Evolutionary conservation across 2,113 vertebrate species (phyloP), one percentile per base, ranked within the genome.

Genomic region (Psittacara wagleri): DNA sequence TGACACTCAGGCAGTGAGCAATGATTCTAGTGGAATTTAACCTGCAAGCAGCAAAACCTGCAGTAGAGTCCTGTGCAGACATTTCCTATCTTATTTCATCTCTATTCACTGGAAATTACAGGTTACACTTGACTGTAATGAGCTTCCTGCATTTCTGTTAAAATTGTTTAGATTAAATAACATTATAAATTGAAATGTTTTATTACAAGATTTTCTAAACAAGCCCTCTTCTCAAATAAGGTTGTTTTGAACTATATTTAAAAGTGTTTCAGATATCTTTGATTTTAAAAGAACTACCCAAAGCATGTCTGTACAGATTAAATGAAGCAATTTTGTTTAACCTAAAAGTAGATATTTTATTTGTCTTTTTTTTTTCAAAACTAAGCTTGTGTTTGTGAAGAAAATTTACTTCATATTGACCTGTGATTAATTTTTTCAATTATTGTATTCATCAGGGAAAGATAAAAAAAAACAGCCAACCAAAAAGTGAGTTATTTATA

Each of bases 361-460:
- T 37, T 51, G 4, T 16, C 11, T 4, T 33, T 23, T 44, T 39
- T 78, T 78, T 73, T 64, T 10, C 1, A 16, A 69, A 83, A 76
- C 1, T 3, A 44, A 7, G 31, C 7, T 29, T 0, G 0, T 23
- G 11, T 16, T 74, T 55, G 11, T 63, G 27, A 91, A 51, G 57
- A 82, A 87, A 84, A 75, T 55, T 46, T 86, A 29, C 35, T 94
- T 92, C 49, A 39, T 33, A 74, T 77, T 77, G n/a, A 70, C 17
- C 13, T 78, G 11, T 70, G 66, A 86, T 78, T 0, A 55, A 1
- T 77, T 76, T 92, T 86, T 95, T 52, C 19, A 86, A 75, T 54
- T 59, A 90, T 67, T 94, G 77, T 33, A 91, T 94, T 83, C 29
- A 84, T 63, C 55, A 2, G 55, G 57, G 7, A 1, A 31, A 48